Base-by-base conservation (phyloP, 1,140 invertebrate genomes). In the Drosophila nikananu region DNA sequence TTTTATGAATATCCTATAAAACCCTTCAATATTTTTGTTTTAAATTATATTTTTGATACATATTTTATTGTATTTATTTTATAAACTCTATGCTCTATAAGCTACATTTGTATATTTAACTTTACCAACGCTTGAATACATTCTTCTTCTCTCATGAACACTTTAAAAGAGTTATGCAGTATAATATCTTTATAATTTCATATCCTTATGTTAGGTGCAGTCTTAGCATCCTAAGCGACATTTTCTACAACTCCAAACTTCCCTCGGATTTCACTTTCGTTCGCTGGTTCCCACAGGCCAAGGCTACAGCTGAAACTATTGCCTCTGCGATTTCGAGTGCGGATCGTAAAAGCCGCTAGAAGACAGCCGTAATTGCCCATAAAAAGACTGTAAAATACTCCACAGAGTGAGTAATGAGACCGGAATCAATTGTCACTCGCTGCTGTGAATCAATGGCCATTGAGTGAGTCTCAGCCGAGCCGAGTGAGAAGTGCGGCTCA, bases 311-410 rank as follows among this genome's bases (percentile, higher is more conserved):
- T 51, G 17, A n/a, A 27, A 77, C 73, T 77, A 77, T 58, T 63
- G 72, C 51, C 23, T 51, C 41, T 75, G 61, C 72, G 41, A 39
- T 76, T 76, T 37, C 57, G 60, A 75, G 72, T 77, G 52, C 62
- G 71, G 64, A 67, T 77, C 73, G 73, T 77, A 77, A 77, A 76
- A 54, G 21, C 63, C 25, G 64, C 72, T 68, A 55, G 72, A 61
- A 60, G 63, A 67, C 75, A 54, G 62, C 42, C 46, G 70, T 76
- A 65, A 57, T 65, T 72, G 54, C 62, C 42, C 80, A 67, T 78
- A 82, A 82, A 77, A 67, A 65, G 66, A 62, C 55, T 81, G 80
- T 81, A 81, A 81, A 81, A 42, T 65, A 52, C 59, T 63, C 54
- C 55, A 23, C 37, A 41, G 41, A 41, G 57, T 72, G 66, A 73